Conservation (phyloP, 2,113 vertebrate species). For the cat (Felis catus) region F.catus_Fca126_mat1.0 CM031416.1:146856501-146857000, state of each 20-base stretch:
- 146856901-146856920: accelerated
- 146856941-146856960: accelerated
- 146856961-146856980: not conserved
- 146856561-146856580: not conserved
- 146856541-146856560: not conserved
- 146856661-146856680: not conserved
- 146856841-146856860: accelerated
- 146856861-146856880: accelerated
- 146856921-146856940: accelerated
- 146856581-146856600: not conserved
- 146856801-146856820: not conserved
- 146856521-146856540: not conserved
- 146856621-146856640: not conserved
- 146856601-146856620: not conserved
- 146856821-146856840: not conserved
- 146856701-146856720: not conserved
- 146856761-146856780: accelerated
- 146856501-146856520: not conserved
- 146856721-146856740: not conserved
- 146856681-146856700: not conserved
- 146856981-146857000: accelerated
- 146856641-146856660: not conserved
- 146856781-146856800: accelerated
- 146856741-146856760: not conserved
- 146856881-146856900: accelerated